Conservation (phyloP, 2,888 invertebrate species). For the Ochlodes sylvanus region DNA sequence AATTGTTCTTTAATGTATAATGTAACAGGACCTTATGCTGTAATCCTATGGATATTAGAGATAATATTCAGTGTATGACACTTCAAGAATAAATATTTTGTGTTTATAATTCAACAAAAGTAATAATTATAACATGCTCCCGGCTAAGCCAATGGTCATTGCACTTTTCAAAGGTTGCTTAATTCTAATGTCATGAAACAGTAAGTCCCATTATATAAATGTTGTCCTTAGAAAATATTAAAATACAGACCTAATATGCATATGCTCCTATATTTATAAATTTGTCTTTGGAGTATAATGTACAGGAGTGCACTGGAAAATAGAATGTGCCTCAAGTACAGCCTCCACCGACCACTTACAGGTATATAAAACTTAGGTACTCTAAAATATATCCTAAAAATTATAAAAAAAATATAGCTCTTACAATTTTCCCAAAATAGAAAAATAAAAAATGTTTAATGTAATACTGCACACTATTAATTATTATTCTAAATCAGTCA, state of each 20-base stretch:
- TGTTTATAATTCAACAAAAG: constrained; percentile 63
- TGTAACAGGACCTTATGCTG: constrained; percentile 41
- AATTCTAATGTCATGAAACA: constrained; percentile 59
- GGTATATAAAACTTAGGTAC: constrained; percentile 57
- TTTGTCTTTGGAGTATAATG: constrained; percentile 67
- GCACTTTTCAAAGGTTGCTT: constrained; percentile 70
- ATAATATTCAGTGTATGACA: constrained; percentile 73
- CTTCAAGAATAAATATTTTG: constrained; percentile 69
- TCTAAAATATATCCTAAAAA: constrained; percentile 61
- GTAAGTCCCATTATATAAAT: constrained; percentile 54
- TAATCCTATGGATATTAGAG: constrained; percentile 66
- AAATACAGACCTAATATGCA: constrained; percentile 55
- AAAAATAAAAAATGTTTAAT: constrained; percentile 76
- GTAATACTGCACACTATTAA: constrained; percentile 80
- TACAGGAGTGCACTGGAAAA: constrained; percentile 63
- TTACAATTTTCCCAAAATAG: constrained; percentile 70
- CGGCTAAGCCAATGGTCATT: constrained; percentile 80
- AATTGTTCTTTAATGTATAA: constrained; percentile 11
- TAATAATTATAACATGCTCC: constrained; percentile 69
- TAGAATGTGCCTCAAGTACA: constrained; percentile 54
- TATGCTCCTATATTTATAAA: constrained; percentile 45
- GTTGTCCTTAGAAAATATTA: constrained; percentile 60
- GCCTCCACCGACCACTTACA: constrained; percentile 59
- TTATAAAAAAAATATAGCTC: constrained; percentile 79
- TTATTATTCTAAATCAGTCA: constrained; percentile 81